phyloP scores from a whole-genome alignment of 2,888 invertebrate species.

The Paralinhomoeus sp. region DNA sequence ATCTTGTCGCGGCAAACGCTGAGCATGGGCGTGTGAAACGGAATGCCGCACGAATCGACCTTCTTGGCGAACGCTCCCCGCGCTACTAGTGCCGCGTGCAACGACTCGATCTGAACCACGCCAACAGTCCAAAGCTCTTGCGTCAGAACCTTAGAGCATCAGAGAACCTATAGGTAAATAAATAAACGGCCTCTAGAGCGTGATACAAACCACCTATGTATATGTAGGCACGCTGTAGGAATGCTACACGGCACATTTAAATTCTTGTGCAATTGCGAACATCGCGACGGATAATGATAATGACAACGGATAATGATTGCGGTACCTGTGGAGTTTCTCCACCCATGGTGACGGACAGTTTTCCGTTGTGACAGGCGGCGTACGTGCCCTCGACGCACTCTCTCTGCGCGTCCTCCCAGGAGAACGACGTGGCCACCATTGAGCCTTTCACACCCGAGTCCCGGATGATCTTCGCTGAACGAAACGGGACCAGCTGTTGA shows the following conservation, averaged over 20 bases:
- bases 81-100: slow-evolving; percentile 24
- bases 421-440: slow-evolving; percentile 62
- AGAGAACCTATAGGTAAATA: too few species aligned
- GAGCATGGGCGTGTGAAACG: slow-evolving; percentile 74
- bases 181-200: too few species aligned
- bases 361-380: slow-evolving; percentile 75
- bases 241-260: too few species aligned
- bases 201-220: too few species aligned
- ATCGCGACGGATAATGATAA: too few species aligned
- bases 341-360: slow-evolving; percentile 70
- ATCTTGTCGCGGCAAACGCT: slow-evolving; percentile 39
- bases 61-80: slow-evolving; percentile 58
- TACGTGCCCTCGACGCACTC: slow-evolving; percentile 49
- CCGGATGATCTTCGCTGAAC: slow-evolving; percentile 28
- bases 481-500: too few species aligned
- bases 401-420: slow-evolving; percentile 48
- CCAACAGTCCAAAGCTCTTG: slow-evolving; percentile 34
- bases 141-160: too few species aligned
- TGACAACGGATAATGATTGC: too few species aligned
- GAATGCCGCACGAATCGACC: slow-evolving; percentile 62
- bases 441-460: slow-evolving; percentile 23
- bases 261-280: too few species aligned
- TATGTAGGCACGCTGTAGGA: too few species aligned
- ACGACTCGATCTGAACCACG: slow-evolving; percentile 31
- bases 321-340: slow-evolving; percentile 43